A percentile compares a stretch with the other conserved stretches of the same genome.
These are phyloP conservation scores for Drosophila paulistorum DNA, from an alignment of 1,140 invertebrate species.

Conservation along the genomic window DNA sequence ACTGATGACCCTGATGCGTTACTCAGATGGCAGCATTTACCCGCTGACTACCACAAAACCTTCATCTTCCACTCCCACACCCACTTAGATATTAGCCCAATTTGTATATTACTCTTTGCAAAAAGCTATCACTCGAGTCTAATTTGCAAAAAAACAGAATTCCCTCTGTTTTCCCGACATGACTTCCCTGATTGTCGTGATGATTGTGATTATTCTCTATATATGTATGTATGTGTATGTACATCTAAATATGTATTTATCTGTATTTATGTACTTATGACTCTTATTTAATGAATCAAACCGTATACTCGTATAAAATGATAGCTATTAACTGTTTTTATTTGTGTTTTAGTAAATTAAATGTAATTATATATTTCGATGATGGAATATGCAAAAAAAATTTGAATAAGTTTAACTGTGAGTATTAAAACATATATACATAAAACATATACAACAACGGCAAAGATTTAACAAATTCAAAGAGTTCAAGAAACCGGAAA, in stretches of 20 bases:
- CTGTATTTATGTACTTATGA: not conserved
- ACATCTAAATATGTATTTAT: not conserved
- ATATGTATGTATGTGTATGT: not conserved
- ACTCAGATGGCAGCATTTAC: constrained; percentile 68
- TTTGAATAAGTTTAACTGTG: not conserved
- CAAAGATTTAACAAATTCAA: no score
- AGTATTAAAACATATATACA: no score
- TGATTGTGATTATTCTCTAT: constrained; percentile 41
- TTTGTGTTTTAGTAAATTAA: constrained; percentile 27
- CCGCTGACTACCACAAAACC: constrained; percentile 22
- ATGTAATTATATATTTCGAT: constrained; percentile 9
- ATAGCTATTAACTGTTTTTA: constrained; percentile 12
- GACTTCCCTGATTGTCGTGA: constrained; percentile 52
- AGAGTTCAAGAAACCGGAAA: no score
- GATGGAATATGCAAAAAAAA: not conserved
- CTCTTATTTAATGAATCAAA: not conserved
- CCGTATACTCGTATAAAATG: not conserved
- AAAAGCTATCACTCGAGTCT: constrained; percentile 26
- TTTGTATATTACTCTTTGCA: constrained; percentile 47
- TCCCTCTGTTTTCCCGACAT: constrained; percentile 5
- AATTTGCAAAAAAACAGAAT: constrained; percentile 39
- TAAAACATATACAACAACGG: no score
- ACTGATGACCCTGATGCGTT: constrained; percentile 79
- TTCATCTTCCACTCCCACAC: not conserved
- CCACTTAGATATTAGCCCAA: constrained; percentile 44